Evolutionary conservation across 2,797 vertebrate species (phyloP).

Genomic region (Ceryle rudis): DNA sequence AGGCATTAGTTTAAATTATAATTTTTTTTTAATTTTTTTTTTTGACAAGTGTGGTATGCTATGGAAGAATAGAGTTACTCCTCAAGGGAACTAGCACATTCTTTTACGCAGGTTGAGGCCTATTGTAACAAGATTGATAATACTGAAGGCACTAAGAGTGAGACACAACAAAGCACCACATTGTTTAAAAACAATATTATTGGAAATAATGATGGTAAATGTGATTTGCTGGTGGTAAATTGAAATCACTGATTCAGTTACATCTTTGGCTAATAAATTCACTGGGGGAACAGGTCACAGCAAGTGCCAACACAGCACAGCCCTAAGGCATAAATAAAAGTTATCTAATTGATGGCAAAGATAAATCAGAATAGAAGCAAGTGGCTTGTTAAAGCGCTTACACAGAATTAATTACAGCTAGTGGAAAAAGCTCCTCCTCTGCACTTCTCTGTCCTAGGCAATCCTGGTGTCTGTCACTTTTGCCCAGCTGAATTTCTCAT

Average conservation of each 20-base stretch:
- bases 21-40: neutral
- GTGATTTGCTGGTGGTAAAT: conserved; percentile 76
- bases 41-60: neutral
- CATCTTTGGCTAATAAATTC: conserved; percentile 76
- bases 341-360: conserved; percentile 77
- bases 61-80: conserved; percentile 16
- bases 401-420: conserved; percentile 56
- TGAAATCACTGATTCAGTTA: conserved; percentile 82
- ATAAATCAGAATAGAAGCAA: conserved; percentile 71
- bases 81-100: neutral
- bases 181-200: conserved; percentile 50
- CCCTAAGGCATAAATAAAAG: conserved; percentile 74
- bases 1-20: neutral
- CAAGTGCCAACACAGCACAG: conserved; percentile 61
- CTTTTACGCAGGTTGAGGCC: neutral
- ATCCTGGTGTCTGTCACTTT: neutral
- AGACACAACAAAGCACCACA: neutral
- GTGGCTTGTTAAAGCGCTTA: conserved; percentile 62
- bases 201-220: conserved; percentile 56
- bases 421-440: conserved; percentile 19
- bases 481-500: neutral
- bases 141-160: conserved; percentile 36
- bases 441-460: neutral
- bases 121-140: conserved; percentile 29
- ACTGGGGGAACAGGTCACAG: conserved; percentile 60